Evolutionary conservation across 2,888 invertebrate genomes (phyloP).

Genomic region (Chaetogeoica ovagalla): DNA sequence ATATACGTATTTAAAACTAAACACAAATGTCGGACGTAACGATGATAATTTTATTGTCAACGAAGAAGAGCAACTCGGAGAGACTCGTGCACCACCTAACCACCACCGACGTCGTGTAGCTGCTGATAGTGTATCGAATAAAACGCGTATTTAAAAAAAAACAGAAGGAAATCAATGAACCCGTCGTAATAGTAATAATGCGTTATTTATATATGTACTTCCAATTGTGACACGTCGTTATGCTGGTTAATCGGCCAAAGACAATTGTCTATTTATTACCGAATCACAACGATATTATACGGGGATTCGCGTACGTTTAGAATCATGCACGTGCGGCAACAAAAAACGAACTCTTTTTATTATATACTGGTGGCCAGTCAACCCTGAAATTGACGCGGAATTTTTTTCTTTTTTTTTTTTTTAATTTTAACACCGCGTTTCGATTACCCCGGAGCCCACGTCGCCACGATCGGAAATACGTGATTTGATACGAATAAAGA

Average conservation of each 20-base stretch:
- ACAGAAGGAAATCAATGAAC: slow-evolving; percentile 19
- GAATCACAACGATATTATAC: not conserved
- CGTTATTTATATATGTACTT: not conserved
- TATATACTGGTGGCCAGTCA: slow-evolving; percentile 5
- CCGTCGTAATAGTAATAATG: slow-evolving; percentile 7
- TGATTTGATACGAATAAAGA: too few species aligned
- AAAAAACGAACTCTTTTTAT: not conserved
- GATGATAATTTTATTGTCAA: too few species aligned
- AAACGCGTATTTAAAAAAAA: not conserved
- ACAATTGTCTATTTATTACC: slow-evolving; percentile 10
- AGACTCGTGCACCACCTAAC: too few species aligned
- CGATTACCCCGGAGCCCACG: too few species aligned
- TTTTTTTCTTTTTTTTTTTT: too few species aligned
- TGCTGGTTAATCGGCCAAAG: not conserved
- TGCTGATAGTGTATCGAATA: too few species aligned
- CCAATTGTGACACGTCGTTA: not conserved
- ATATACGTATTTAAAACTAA: too few species aligned
- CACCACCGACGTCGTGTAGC: too few species aligned
- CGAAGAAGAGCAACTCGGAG: too few species aligned
- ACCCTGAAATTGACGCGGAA: slow-evolving; percentile 22
- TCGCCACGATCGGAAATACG: too few species aligned
- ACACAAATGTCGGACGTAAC: too few species aligned
- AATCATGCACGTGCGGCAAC: not conserved
- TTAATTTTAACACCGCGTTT: too few species aligned
- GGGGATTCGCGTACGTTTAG: not conserved